Evolutionary conservation across 2,113 vertebrate genomes (phyloP), one percentile per base, ranked within the genome.

Genomic region (Equus przewalskii): DNA sequence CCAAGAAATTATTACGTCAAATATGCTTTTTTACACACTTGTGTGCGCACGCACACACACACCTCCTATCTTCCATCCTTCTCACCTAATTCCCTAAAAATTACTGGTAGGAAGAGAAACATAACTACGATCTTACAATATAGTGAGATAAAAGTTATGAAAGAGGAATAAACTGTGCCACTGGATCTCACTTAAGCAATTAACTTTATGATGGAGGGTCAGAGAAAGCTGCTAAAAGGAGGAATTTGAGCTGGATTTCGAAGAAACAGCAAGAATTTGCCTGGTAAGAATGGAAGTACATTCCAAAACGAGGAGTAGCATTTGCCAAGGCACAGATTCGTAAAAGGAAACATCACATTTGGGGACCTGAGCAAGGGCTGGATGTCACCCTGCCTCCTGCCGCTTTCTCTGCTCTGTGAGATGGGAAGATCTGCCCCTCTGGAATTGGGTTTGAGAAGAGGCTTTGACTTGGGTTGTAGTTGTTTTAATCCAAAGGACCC

Each of bases 81-180:
- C 41, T 64, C 33, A 54, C 24, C 41, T 44, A 75, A 84, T 30
- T 92, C 76, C 64, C 75, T 96, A 89, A 93, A 97, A 75, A 79
- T 82, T 90, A n/a, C 64, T 84, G 75, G 28, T 89, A 79, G 33
- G 73, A 88, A 58, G 86, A 88, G 76, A 97, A 91, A 82, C 49
- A 79, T 90, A 92, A 36, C 70, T 90, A 80, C 72, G 82, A 51
- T 73, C 30, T 96, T 62, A 92, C 11, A 30, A 13, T 54, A 21
- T 28, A 94, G 44, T 92, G 78, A 95, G 80, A 87, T 51, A 64
- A 94, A 96, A 97, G 64, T 87, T 97, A 70, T 44, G 64, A 95
- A 89, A 33, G 83, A 56, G 51, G 54, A 80, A 64, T 95, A 89
- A 89, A 93, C 28, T 85, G 15, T 91, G 67, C 62, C 64, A 21